A percentile compares a stretch with the other conserved stretches of the same genome.
These are phyloP conservation scores for Athene cunicularia DNA, from an alignment of 2,113 vertebrate species.

Conservation along the genomic window DNA sequence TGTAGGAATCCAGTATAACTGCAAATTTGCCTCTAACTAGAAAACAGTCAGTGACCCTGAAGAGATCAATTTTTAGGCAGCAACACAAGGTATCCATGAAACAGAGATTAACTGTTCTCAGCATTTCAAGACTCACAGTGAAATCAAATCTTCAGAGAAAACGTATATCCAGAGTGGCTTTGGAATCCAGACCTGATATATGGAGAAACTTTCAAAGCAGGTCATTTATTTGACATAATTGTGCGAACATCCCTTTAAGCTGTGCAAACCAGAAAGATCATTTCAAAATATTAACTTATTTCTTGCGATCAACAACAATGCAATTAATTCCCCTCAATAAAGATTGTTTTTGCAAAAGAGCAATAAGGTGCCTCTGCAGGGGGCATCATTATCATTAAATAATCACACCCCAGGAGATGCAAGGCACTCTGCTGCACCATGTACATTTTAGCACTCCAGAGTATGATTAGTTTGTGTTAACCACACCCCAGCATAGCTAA, in stretches of 20 bases:
- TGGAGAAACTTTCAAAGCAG: constrained; percentile 57
- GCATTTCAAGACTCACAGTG: neutral
- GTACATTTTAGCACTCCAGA: constrained; percentile 66
- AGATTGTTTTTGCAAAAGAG: constrained; percentile 75
- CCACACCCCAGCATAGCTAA: constrained; percentile 68
- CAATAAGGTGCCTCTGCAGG: constrained; percentile 77
- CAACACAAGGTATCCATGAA: constrained; percentile 23
- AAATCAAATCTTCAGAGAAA: constrained; percentile 35
- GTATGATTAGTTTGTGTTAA: constrained; percentile 66
- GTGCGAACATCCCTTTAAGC: constrained; percentile 52
- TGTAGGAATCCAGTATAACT: constrained; percentile 36
- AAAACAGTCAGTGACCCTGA: constrained; percentile 57
- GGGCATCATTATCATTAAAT: constrained; percentile 72
- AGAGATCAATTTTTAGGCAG: constrained; percentile 56
- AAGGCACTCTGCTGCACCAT: constrained; percentile 56
- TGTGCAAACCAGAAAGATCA: constrained; percentile 50
- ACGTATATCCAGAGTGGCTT: neutral
- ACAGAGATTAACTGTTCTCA: constrained; percentile 54
- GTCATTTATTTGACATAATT: constrained; percentile 69
- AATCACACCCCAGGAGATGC: constrained; percentile 74
- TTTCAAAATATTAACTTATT: constrained; percentile 75
- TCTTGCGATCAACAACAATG: constrained; percentile 75
- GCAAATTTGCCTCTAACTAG: constrained; percentile 17
- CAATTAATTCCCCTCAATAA: constrained; percentile 77
- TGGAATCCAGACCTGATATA: constrained; percentile 38